Percentiles rank a stretch among this genome's conserved stretches.
Conservation (phyloP, 2,888 invertebrate species). For the Apamea anceps region DNA sequence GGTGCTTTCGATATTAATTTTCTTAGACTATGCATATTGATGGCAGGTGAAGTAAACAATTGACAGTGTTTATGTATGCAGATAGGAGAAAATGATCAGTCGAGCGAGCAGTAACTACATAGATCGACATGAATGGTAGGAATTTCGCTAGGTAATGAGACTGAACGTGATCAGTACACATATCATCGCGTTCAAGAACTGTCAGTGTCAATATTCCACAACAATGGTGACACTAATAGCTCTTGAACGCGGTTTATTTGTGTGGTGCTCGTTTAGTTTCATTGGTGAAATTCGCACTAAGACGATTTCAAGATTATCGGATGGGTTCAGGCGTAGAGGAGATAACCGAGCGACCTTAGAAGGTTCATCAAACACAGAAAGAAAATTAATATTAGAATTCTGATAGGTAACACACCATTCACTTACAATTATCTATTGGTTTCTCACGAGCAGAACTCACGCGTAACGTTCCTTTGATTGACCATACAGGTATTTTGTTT, state of each 20-base stretch:
- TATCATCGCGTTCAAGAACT: background rate
- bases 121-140: background rate
- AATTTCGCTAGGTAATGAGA: background rate
- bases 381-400: background rate
- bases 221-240: background rate
- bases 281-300: background rate
- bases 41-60: background rate
- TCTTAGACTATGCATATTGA: background rate
- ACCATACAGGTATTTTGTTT: no score
- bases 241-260: background rate
- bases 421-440: background rate
- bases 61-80: background rate
- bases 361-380: background rate
- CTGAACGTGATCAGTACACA: background rate
- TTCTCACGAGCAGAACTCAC: background rate
- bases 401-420: background rate
- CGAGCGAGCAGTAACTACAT: no score
- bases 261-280: background rate
- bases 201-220: background rate
- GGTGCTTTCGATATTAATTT: slow-evolving; percentile 13
- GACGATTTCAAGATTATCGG: background rate
- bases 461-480: background rate
- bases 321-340: background rate
- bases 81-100: background rate
- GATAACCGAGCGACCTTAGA: background rate